Evolutionary conservation across 2,113 vertebrate genomes (phyloP).

Genomic region (Lontra canadensis): DNA sequence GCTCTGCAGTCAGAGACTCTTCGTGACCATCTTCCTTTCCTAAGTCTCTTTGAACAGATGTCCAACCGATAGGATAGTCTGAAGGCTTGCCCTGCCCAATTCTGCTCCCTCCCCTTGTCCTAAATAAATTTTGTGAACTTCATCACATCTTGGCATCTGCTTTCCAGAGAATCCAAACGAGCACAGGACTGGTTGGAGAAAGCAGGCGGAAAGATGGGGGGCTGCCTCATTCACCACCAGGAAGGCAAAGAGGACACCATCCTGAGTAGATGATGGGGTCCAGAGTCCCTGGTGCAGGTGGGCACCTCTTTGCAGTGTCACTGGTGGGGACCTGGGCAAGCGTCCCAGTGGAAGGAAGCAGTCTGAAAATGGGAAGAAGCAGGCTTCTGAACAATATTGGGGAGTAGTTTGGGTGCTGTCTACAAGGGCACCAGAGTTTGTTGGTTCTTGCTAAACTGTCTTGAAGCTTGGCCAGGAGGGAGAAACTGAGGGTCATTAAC

Average conservation of each 20-base stretch:
- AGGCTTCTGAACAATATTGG: neutral
- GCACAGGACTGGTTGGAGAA: neutral
- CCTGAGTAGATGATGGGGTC: neutral
- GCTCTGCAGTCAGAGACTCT: neutral
- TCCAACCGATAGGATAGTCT: neutral
- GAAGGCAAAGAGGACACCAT: neutral
- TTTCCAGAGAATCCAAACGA: neutral
- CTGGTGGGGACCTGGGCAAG: neutral
- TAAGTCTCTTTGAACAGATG: neutral
- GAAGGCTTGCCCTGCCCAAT: neutral
- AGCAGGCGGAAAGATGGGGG: neutral
- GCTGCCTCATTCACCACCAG: neutral
- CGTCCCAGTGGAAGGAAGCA: neutral
- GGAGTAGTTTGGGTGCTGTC: neutral
- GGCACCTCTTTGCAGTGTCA: neutral
- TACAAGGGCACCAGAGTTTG: neutral
- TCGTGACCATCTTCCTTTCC: neutral
- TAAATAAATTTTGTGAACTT: neutral
- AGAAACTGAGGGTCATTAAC: neutral
- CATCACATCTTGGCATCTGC: neutral
- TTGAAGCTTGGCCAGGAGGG: neutral
- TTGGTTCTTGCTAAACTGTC: neutral
- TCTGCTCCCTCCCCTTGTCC: neutral
- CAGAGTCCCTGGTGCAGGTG: neutral
- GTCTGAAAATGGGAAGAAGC: neutral